Conservation (phyloP, 2,888 invertebrate species). For the Strigamia maritima region DNA sequence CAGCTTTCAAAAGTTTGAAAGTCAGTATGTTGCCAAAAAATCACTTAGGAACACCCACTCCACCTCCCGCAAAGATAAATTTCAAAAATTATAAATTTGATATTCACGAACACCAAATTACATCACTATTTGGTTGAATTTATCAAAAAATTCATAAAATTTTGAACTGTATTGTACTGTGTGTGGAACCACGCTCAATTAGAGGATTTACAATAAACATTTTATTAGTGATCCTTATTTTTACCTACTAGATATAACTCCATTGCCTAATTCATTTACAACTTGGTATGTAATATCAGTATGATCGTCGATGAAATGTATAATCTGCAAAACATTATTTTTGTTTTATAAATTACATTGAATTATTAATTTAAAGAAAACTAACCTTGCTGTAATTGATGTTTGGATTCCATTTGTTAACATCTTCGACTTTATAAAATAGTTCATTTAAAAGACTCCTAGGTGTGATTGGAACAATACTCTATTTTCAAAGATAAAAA, state of each 20-base stretch:
- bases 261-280: not conserved
- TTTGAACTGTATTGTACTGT: no score
- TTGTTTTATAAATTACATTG: not conserved
- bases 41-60: no score
- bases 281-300: slow-evolving; percentile 34
- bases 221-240: not conserved
- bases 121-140: no score
- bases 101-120: no score
- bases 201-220: not conserved
- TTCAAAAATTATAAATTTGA: no score
- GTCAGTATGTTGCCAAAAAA: no score
- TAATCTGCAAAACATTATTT: not conserved
- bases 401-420: slow-evolving; percentile 16
- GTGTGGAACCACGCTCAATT: no score
- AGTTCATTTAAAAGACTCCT: not conserved
- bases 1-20: no score
- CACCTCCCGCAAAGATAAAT: no score
- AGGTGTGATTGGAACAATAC: not conserved
- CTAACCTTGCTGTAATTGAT: not conserved
- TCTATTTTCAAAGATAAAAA: not conserved
- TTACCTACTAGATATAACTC: slow-evolving; percentile 31
- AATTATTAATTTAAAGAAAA: not conserved
- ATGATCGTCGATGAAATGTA: slow-evolving; percentile 15
- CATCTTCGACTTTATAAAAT: slow-evolving; percentile 1
- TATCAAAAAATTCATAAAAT: no score